Evolutionary conservation across 2,888 invertebrate genomes (phyloP), one percentile per base, ranked within the genome.

Genomic region (Listrodromus nycthemerus): DNA sequence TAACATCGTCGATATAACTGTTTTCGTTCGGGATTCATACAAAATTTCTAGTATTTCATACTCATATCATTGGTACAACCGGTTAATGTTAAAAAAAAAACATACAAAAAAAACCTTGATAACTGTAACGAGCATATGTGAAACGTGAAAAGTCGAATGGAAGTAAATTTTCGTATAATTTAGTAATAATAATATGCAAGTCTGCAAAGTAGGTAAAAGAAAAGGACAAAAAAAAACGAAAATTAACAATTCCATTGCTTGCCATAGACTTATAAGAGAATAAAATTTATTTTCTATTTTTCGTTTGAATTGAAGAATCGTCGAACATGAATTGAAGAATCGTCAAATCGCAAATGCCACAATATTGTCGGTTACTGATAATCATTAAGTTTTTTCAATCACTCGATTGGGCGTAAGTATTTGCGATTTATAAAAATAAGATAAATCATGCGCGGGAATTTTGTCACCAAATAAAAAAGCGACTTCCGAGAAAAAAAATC

Each of bases 311-410:
- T 10, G 10, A 41, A 65, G 19, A 5, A 10, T 65, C 24, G 16
- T 13, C 13, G 16, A 27, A 5, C 30, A 27, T 24, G 33, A 16
- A 13, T 37, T 13, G 19, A 41, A 24, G 63, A 33, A 4, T 8
- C 21, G 30, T 67, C 5, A 69, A 50, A 30, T 19, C 16, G 8
- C 1, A 69, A 48, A 48, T 10, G 21, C 45, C 21, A n/a, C 45
- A 21, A 16, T 45, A 37, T 70, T 16, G 55, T 65, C 24, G 24
- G 24, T 13, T 55, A 33, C 8, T 33, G 61, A 16, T 30, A 10
- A 27, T 61, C 27, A 30, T 61, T 10, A 61, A 33, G n/a, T 61
- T 61, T 61, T 27, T 61, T 33, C 16, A 61, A 61, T 61, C 24
- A 30, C 4, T 10, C 27, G 37, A 13, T 19, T 13, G 1, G 21